Base-by-base conservation (phyloP, 1,140 invertebrate genomes). In the Formica selysi region DNA sequence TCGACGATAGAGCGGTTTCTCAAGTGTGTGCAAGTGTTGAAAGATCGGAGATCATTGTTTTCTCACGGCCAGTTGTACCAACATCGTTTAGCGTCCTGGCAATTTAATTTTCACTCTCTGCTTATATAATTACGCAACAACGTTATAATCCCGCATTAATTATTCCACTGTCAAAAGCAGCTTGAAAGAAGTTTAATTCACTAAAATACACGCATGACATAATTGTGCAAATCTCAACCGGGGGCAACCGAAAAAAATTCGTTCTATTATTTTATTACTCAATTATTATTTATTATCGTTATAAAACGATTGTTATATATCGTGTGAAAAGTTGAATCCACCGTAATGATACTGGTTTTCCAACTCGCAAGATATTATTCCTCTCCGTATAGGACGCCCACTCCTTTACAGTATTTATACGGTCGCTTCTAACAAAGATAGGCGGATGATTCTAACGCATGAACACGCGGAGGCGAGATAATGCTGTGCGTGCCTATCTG, bases 391-490 rank as follows among this genome's bases (percentile, higher is more conserved):
- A 6, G 11, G 1, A 79, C 32, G 36, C 65, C 36, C 70, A 44
- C 32, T 57, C 0, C 8, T 41, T 59, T 70, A 70, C 4, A 32
- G 36, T 70, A 80, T 80, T 80, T 70, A 44, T 51, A 59, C 32
- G 8, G 7, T 29, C 29, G 4, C 26, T 26, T 54, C 32, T 54
- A 54, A 54, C 64, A 16, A 7, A 79, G 16, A 59, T 10, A 70
- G 44, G 13, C 19, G 65, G 76, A 38, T 22, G 29, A 59, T n/a
- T 80, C 41, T 70, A 41, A 70, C 1, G 48, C 44, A 29, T 13
- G 13, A 68, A 51, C 16, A 51, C n/a, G 48, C 51, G 44, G 22
- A 70, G 41, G 59, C 1, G 16, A 62, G 67, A 89, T 89, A 89
- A 74, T 41, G 13, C 8, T 86, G 13, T 51, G 16, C 48, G 41